These are phyloP conservation scores for Coregonus sp. DNA, from an alignment of 2,797 vertebrate species.

Conservation along the genomic window DNA sequence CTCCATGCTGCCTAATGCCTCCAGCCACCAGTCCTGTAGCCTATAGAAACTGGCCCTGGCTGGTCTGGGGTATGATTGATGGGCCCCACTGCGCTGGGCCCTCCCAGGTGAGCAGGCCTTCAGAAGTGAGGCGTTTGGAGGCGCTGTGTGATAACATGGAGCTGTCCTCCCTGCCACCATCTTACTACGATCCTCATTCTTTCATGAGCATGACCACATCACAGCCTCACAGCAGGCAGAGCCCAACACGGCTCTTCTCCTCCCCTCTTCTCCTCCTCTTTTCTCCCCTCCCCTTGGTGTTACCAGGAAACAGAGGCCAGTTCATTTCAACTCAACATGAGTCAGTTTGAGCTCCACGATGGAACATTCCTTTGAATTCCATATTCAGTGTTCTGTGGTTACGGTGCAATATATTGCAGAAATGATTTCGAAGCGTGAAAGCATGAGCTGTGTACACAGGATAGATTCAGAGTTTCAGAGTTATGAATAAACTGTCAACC, in stretches of 20 bases:
- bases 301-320: constrained; percentile 15
- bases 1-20: constrained; percentile 41
- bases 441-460: too few relatives aligned
- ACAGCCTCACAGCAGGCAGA: constrained; percentile 29
- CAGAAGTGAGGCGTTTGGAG: constrained; percentile 54
- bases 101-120: constrained; percentile 59
- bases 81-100: constrained; percentile 20
- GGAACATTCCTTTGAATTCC: too few relatives aligned
- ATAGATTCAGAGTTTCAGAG: too few relatives aligned
- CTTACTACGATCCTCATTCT: constrained; percentile 45
- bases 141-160: constrained; percentile 69
- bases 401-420: too few relatives aligned
- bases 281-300: background rate
- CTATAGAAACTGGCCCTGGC: constrained; percentile 11
- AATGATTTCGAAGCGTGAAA: too few relatives aligned
- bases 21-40: constrained; percentile 34
- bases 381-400: too few relatives aligned
- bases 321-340: background rate
- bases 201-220: constrained; percentile 59
- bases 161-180: constrained; percentile 66
- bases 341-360: too few relatives aligned
- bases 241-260: too few relatives aligned
- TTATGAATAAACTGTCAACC: too few relatives aligned
- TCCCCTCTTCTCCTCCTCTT: background rate
- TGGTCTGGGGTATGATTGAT: constrained; percentile 44